These are phyloP conservation scores for Nymphalis urticae DNA, from an alignment of 2,888 invertebrate genomes.

Conservation along the genomic window DNA sequence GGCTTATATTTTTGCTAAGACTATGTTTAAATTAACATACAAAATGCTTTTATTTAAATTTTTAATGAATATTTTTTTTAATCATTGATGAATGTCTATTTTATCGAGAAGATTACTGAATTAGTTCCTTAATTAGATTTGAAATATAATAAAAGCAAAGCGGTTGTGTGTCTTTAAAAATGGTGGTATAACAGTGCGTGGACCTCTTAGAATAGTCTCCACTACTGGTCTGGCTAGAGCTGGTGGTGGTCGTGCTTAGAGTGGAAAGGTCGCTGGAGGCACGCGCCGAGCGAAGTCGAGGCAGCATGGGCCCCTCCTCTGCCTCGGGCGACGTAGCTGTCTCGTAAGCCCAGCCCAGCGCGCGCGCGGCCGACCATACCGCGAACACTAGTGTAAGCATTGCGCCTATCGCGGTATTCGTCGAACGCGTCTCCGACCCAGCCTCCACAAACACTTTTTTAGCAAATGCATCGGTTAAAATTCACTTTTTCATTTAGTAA, in stretches of 20 bases:
- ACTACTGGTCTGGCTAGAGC: constrained; percentile 74
- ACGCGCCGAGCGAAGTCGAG: constrained; percentile 73
- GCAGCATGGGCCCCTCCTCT: constrained; percentile 71
- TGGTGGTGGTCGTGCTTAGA: constrained; percentile 75
- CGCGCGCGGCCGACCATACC: constrained; percentile 84
- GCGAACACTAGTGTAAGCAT: constrained; percentile 84
- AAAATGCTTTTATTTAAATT: background rate
- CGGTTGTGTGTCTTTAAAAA: constrained; percentile 16
- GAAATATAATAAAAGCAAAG: background rate
- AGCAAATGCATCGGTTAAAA: constrained; percentile 60
- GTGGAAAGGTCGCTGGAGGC: constrained; percentile 78
- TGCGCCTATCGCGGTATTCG: constrained; percentile 63
- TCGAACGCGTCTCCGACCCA: constrained; percentile 57
- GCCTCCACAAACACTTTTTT: constrained; percentile 56
- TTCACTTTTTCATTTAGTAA: constrained; percentile 46
- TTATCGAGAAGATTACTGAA: constrained; percentile 7
- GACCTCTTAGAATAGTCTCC: constrained; percentile 76
- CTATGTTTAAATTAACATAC: too few relatives aligned
- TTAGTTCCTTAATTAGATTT: background rate
- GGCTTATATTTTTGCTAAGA: background rate
- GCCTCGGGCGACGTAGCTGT: constrained; percentile 61
- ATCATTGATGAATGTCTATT: background rate
- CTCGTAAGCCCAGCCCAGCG: constrained; percentile 75
- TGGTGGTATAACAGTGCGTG: constrained; percentile 40
- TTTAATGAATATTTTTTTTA: background rate